Conservation (phyloP, 2,888 invertebrate species). For the Microctonus brassicae region DNA sequence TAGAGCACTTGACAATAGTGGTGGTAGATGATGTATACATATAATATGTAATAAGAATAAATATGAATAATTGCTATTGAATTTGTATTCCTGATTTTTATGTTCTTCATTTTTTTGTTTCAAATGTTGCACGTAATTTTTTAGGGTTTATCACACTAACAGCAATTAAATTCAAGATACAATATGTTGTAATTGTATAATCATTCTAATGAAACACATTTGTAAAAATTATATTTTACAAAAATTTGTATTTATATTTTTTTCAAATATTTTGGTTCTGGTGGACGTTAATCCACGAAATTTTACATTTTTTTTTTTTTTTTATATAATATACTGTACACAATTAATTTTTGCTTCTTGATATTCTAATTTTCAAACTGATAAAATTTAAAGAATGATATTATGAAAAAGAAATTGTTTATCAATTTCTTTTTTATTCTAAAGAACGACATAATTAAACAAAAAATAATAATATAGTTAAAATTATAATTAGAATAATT, state of each 20-base stretch:
- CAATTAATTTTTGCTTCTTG: background rate
- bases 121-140: no score
- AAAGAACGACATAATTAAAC: background rate
- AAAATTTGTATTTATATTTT: background rate
- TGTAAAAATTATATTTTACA: background rate
- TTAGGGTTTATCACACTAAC: no score
- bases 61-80: no score
- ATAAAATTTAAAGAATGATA: background rate
- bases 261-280: conserved; percentile 5
- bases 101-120: no score
- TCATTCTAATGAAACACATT: background rate
- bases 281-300: background rate
- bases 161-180: no score
- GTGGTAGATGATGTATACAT: no score
- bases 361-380: background rate
- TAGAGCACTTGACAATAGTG: no score
- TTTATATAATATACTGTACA: conserved; percentile 2
- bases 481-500: background rate
- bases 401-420: background rate
- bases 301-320: background rate
- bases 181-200: no score
- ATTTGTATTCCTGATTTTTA: no score
- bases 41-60: no score
- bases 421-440: background rate
- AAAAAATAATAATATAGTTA: background rate